Base-by-base conservation (phyloP, 2,113 vertebrate species). In the Thamnophis sirtalis region DNA sequence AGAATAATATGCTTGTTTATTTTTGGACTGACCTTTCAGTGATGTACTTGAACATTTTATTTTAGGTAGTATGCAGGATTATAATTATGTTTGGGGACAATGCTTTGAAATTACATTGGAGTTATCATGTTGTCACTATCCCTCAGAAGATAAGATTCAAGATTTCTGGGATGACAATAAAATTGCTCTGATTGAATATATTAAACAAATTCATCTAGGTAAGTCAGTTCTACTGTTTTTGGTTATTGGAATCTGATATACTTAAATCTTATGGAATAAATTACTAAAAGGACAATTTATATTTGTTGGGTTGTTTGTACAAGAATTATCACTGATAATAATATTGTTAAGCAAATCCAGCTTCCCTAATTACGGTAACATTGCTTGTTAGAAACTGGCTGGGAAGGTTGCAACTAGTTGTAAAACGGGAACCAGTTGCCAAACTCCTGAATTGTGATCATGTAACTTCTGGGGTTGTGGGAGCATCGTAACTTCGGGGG, bases 41-140 rank as follows among this genome's bases (percentile, higher is more conserved):
- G 17, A 73, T 93, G 94, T 91, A 80, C 68, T 56, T 24, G 91
- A 92, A 91, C 85, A 85, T 21, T 91, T 80, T 24, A 89, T 92
- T 96, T 89, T 95, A 99, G 99, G 99, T 95, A 99, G 99, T 88
- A 99, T 99, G 99, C 99, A 99, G 97, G 99, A 99, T 96, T 99
- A 98, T 95, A 99, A 99, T 97, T 99, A 99, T 0, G 86, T 99
- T 94, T 98, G 98, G 98, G 98, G 97, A 91, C 99, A 99, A 91
- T 99, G 99, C 96, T 97, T 99, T 93, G 99, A 99, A 96, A 95
- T 99, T 87, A 99, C 99, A 0, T 85, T 99, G 95, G 99, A 99
- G 89, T 58, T 99, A 92, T 99, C 99, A 0, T 99, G 99, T 97
- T 99, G 99, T 90, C 99, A 99, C 98, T 99, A 98, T 86, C 99